A percentile compares a stretch with the other conserved stretches of the same genome.
Conservation (phyloP, 2,797 vertebrate genomes). For the Anguilla pacifica region DNA sequence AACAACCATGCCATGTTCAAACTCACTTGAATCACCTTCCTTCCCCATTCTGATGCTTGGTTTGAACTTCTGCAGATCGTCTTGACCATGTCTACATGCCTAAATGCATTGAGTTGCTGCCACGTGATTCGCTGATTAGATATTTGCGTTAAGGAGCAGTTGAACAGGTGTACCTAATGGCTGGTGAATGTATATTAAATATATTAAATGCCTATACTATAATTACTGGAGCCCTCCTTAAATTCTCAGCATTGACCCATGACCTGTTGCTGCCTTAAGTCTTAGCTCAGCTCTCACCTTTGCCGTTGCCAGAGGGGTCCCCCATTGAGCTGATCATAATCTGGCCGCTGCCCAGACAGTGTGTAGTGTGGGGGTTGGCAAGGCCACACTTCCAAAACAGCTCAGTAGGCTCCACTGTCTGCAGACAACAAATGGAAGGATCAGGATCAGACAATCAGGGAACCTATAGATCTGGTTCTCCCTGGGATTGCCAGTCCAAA, state of each 20-base stretch:
- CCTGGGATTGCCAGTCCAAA: not conserved
- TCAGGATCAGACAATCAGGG: not conserved
- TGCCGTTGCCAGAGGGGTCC: constrained; percentile 81
- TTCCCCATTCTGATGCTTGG: no score
- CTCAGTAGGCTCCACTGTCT: constrained; percentile 84
- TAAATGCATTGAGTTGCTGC: no score
- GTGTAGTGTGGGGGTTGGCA: constrained; percentile 84
- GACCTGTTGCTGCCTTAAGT: not conserved
- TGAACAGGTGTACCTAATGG: no score
- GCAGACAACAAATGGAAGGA: not conserved
- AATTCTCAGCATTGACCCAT: not conserved
- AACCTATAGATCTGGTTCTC: not conserved
- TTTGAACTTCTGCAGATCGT: no score
- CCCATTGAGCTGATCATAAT: constrained; percentile 89
- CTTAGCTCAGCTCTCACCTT: constrained; percentile 70
- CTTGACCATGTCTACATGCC: no score
- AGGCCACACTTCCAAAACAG: constrained; percentile 78
- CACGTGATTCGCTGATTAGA: no score
- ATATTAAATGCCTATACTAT: not conserved
- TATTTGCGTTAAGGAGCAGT: no score
- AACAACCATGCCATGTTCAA: no score
- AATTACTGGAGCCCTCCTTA: not conserved
- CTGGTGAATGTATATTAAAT: no score
- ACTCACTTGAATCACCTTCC: no score
- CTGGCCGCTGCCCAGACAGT: constrained; percentile 87